A percentile compares a stretch with the other conserved stretches of the same genome.
Conservation (phyloP, 2,888 invertebrate species). For the Chaetogeoica ovagalla region DNA sequence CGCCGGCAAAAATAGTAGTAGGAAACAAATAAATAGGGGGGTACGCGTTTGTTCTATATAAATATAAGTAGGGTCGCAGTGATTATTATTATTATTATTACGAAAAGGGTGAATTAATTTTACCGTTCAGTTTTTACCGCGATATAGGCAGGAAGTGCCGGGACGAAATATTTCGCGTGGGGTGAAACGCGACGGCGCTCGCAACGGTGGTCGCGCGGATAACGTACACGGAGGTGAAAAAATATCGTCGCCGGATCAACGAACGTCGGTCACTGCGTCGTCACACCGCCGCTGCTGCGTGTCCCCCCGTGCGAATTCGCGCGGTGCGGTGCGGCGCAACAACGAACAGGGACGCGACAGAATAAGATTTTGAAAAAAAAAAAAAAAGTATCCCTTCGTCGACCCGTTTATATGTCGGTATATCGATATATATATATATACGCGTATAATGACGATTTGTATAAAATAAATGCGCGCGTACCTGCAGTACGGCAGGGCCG, state of each 20-base stretch:
- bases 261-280: too few relatives aligned
- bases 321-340: too few relatives aligned
- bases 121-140: not conserved
- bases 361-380: not conserved
- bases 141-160: constrained; percentile 18
- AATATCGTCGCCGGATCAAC: constrained; percentile 1
- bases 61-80: constrained; percentile 26
- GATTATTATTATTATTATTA: not conserved
- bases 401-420: too few relatives aligned
- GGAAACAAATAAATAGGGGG: not conserved
- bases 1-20: too few relatives aligned
- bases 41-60: not conserved
- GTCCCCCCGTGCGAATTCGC: too few relatives aligned
- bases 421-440: too few relatives aligned
- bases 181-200: not conserved
- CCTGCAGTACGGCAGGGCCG: not conserved
- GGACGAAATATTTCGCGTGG: constrained; percentile 2
- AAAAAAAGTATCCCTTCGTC: not conserved
- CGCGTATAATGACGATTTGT: not conserved
- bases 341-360: too few relatives aligned
- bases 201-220: too few relatives aligned
- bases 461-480: not conserved
- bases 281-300: not conserved
- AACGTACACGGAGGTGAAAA: not conserved
- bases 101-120: constrained; percentile 36